phyloP scores from a whole-genome alignment of 2,888 invertebrate species.

The Cartodere bifasciata region DNA sequence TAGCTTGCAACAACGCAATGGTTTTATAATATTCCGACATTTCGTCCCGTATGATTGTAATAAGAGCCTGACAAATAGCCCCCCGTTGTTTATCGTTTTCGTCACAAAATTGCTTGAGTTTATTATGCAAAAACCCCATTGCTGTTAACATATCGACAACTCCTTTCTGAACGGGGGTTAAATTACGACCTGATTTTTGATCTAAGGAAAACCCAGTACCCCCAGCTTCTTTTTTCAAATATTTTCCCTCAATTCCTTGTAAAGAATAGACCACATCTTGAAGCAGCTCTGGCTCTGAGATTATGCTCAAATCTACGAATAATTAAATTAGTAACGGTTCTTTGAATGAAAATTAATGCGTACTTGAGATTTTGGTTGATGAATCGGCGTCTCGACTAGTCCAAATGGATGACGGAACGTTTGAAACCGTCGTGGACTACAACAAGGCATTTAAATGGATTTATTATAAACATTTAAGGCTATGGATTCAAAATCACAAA shows the following conservation, averaged over 20 bases:
- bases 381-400: conserved; percentile 24
- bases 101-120: conserved; percentile 68
- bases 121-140: conserved; percentile 67
- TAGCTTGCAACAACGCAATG: conserved; percentile 76
- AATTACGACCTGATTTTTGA: conserved; percentile 38
- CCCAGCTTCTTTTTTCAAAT: conserved; percentile 52
- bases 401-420: conserved; percentile 23
- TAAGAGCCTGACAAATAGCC: conserved; percentile 73
- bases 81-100: conserved; percentile 53
- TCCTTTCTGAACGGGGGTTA: conserved; percentile 42
- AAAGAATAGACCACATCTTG: conserved; percentile 75
- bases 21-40: conserved; percentile 80
- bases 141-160: conserved; percentile 67
- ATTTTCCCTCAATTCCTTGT: conserved; percentile 76
- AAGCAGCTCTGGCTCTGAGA: conserved; percentile 37
- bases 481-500: no score
- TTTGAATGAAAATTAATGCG: conserved; percentile 5
- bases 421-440: conserved; percentile 20
- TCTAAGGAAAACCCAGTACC: conserved; percentile 49
- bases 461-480: no score
- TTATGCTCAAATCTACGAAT: conserved; percentile 13
- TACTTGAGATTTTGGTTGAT: conserved; percentile 18
- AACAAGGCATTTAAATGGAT: no score
- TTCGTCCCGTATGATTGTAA: conserved; percentile 72
- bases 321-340: conserved; percentile 1